phyloP scores from a whole-genome alignment of 2,113 vertebrate genomes.

The Neofelis nebulosa region DNA sequence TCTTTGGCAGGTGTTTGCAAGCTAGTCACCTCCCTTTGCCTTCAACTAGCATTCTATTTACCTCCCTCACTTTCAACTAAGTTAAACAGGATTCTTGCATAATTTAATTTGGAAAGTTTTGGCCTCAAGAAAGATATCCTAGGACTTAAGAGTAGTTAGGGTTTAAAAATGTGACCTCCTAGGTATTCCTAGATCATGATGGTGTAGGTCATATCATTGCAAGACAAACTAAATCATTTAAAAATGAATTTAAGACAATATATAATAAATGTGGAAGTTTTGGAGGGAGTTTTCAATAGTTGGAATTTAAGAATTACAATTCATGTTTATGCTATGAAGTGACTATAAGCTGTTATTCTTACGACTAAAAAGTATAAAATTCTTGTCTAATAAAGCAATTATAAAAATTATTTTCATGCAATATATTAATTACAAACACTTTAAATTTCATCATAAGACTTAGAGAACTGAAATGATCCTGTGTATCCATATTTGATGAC shows the following conservation, averaged over 20 bases:
- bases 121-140: background rate
- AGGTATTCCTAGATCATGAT: background rate
- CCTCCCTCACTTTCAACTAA: background rate
- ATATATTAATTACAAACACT: background rate
- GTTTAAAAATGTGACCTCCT: background rate
- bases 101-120: background rate
- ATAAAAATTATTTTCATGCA: constrained; percentile 10
- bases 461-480: background rate
- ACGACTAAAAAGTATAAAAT: background rate
- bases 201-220: background rate
- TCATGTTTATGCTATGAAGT: background rate
- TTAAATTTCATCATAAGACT: background rate
- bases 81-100: background rate
- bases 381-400: background rate
- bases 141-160: background rate
- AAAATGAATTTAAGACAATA: background rate
- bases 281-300: background rate
- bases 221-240: background rate
- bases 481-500: background rate
- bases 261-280: background rate
- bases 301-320: background rate
- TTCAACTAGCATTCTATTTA: background rate
- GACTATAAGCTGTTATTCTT: background rate
- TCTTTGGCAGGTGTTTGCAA: background rate
- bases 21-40: background rate